A percentile compares a stretch with the other conserved stretches of the same genome.
Evolutionary conservation across 2,888 invertebrate genomes (phyloP).

Genomic region (Rhaphigaster nebulosa): DNA sequence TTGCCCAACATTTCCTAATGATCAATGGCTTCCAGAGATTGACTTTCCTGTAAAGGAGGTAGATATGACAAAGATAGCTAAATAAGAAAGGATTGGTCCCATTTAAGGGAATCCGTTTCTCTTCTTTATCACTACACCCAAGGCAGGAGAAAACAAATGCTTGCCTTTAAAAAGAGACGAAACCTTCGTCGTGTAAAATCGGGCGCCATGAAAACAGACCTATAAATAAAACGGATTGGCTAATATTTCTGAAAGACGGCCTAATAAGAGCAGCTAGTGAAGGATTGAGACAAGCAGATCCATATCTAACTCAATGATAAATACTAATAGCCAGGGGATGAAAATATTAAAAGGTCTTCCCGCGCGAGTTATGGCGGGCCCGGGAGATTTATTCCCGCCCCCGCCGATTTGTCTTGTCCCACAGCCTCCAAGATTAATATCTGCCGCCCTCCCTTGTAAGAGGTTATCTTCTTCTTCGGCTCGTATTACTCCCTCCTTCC

Average conservation of each 20-base stretch:
- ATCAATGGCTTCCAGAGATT: neutral
- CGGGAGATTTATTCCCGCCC: constrained; percentile 35
- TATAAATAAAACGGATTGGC: constrained; percentile 24
- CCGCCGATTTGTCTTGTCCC: constrained; percentile 43
- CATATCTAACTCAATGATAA: constrained; percentile 45
- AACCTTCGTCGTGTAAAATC: neutral
- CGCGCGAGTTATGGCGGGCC: constrained; percentile 39
- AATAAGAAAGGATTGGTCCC: neutral
- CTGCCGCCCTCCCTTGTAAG: constrained; percentile 41
- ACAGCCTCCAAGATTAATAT: constrained; percentile 47
- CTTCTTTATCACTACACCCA: neutral
- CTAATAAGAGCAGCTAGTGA: constrained; percentile 14
- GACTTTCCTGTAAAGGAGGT: neutral
- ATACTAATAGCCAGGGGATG: constrained; percentile 40
- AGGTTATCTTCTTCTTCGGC: constrained; percentile 44
- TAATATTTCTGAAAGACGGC: constrained; percentile 35
- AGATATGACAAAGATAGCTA: constrained; percentile 10
- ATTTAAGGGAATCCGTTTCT: neutral
- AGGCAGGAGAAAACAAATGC: constrained; percentile 6
- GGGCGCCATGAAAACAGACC: constrained; percentile 22
- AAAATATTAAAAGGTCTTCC: constrained; percentile 47
- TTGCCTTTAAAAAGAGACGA: constrained; percentile 14
- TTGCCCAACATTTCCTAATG: neutral
- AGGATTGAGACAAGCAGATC: constrained; percentile 36
- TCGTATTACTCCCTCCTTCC: constrained; percentile 46